These are phyloP conservation scores for Atherix ibis DNA, from an alignment of 2,888 invertebrate genomes.

Conservation along the genomic window DNA sequence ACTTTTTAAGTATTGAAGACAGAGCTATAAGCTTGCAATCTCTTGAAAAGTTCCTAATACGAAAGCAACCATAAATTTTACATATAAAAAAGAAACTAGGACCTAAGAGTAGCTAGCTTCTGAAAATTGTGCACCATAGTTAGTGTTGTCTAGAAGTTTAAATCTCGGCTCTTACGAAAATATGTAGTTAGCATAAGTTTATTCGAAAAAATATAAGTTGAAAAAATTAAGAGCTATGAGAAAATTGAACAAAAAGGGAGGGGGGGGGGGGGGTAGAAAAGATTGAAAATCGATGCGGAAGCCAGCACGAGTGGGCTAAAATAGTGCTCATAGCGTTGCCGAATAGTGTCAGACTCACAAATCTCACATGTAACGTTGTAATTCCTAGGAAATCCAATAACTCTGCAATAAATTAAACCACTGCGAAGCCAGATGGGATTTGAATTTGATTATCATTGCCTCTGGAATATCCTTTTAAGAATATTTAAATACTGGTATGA, in stretches of 20 bases:
- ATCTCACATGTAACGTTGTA: slow-evolving; percentile 10
- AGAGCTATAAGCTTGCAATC: background rate
- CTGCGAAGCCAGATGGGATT: slow-evolving; percentile 10
- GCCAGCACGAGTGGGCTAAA: too few relatives aligned
- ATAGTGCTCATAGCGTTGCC: background rate
- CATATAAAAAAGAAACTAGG: background rate
- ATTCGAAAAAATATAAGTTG: too few relatives aligned
- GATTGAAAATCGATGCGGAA: background rate
- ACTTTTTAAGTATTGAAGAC: background rate
- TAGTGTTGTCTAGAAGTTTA: too few relatives aligned
- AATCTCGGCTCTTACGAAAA: too few relatives aligned
- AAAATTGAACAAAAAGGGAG: too few relatives aligned
- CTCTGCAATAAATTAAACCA: slow-evolving; percentile 10
- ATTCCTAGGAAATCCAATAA: slow-evolving; percentile 11
- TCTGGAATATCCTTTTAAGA: slow-evolving; percentile 3
- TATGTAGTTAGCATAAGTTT: too few relatives aligned
- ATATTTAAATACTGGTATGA: too few relatives aligned
- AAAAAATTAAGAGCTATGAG: too few relatives aligned
- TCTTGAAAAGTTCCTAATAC: background rate
- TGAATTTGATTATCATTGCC: slow-evolving; percentile 10
- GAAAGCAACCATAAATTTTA: background rate
- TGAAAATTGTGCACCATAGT: too few relatives aligned
- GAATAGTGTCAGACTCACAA: slow-evolving; percentile 5
- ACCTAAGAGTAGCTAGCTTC: background rate
- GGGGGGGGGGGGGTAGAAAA: too few relatives aligned